Evolutionary conservation across 2,113 vertebrate species (phyloP).

Genomic region (Penelope pileata): DNA sequence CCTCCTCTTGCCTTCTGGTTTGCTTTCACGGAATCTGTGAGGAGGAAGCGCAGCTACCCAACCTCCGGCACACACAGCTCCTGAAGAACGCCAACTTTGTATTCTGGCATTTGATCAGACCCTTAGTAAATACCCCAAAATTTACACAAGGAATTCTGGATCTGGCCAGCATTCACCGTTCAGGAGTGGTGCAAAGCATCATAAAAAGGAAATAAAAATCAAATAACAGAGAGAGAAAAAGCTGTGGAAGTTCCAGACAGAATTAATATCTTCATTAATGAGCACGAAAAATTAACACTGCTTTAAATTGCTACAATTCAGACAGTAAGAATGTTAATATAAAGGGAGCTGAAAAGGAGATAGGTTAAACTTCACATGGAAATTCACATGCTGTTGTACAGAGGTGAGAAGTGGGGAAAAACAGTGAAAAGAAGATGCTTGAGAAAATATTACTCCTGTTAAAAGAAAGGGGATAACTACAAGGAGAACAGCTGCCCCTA

Average conservation of each 20-base stretch:
- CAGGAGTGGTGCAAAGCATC: neutral
- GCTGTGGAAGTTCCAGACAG: neutral
- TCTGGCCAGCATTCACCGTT: neutral
- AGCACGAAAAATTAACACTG: constrained; percentile 10
- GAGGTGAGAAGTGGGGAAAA: neutral
- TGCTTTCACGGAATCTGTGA: neutral
- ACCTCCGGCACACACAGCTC: neutral
- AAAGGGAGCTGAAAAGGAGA: neutral
- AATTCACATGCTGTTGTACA: neutral
- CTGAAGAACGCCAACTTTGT: neutral
- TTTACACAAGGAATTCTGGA: neutral
- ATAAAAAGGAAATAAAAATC: constrained; percentile 28
- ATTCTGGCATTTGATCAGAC: neutral
- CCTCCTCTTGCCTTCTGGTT: neutral
- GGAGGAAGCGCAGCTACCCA: neutral
- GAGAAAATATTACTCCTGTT: neutral
- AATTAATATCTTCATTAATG: constrained; percentile 27
- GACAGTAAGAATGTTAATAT: neutral
- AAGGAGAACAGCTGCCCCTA: neutral
- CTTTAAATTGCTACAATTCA: neutral
- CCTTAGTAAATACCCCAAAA: neutral
- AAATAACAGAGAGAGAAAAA: neutral
- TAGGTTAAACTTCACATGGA: neutral
- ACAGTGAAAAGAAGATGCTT: neutral
- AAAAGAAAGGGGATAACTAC: neutral